Percentiles rank a stretch among this genome's conserved stretches.
Conservation (phyloP, 2,797 vertebrate species). For the Lagocephalus sceleratus region DNA sequence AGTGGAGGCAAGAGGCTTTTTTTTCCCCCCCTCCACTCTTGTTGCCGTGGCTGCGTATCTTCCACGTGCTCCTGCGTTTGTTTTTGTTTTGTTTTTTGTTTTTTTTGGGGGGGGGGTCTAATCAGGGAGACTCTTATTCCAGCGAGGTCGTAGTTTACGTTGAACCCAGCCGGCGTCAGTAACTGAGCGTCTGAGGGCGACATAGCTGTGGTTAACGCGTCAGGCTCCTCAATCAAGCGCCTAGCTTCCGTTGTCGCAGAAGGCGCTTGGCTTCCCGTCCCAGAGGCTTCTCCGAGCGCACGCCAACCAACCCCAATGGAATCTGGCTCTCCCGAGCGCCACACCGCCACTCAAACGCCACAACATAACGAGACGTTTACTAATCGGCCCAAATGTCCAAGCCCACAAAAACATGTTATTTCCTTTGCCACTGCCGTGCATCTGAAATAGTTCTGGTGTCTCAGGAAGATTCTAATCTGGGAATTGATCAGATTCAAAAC, state of each 20-base stretch:
- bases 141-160: conserved; percentile 34
- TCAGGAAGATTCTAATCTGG: conserved; percentile 43
- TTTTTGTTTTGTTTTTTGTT: conserved; percentile 60
- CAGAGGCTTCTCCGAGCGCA: conserved; percentile 9
- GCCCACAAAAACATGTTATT: conserved; percentile 68
- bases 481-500: no score
- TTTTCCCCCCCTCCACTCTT: conserved; percentile 44
- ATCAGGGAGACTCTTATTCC: conserved; percentile 30
- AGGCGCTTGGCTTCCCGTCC: no score
- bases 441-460: conserved; percentile 62
- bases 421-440: conserved; percentile 55
- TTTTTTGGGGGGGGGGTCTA: no score
- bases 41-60: conserved; percentile 49
- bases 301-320: conserved; percentile 55
- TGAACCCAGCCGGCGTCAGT: conserved; percentile 10
- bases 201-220: conserved; percentile 18
- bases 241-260: background rate
- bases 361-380: conserved; percentile 69
- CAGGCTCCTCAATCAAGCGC: conserved; percentile 37
- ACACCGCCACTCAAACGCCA: conserved; percentile 29
- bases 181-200: background rate
- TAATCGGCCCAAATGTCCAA: conserved; percentile 64
- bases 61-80: conserved; percentile 26
- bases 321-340: conserved; percentile 52
- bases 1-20: conserved; percentile 44